Conservation (phyloP, 2,888 invertebrate genomes). For the Drosophila anceps region DNA sequence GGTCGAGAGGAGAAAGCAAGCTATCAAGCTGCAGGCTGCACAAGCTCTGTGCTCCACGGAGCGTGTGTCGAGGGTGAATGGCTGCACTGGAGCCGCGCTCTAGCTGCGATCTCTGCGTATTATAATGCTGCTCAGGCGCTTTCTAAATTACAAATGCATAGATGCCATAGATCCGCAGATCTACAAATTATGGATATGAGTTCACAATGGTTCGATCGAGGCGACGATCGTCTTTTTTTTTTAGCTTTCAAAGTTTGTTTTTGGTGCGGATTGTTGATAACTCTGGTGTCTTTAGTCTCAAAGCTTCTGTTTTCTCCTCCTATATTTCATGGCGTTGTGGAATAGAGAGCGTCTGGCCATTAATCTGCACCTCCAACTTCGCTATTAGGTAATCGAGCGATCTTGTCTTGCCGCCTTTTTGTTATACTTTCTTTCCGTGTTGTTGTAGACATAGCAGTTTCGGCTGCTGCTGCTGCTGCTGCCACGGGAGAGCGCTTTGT, state of each 20-base stretch:
- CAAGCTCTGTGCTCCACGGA: constrained; percentile 7
- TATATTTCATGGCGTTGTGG: constrained; percentile 56
- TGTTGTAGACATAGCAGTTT: constrained; percentile 3
- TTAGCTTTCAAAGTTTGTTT: constrained; percentile 1
- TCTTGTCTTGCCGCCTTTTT: constrained; percentile 37
- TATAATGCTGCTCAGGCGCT: constrained; percentile 50
- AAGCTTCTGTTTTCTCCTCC: constrained; percentile 71
- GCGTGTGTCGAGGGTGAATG: constrained; percentile 15
- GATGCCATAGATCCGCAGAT: constrained; percentile 23
- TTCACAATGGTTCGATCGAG: constrained; percentile 45
- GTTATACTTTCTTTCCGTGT: constrained; percentile 68
- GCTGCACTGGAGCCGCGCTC: constrained; percentile 5
- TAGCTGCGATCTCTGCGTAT: constrained; percentile 28
- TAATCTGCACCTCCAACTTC: constrained; percentile 53
- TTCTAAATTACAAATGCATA: constrained; percentile 70
- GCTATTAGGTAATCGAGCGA: constrained; percentile 64
- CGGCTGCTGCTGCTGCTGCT: not conserved
- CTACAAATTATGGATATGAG: constrained; percentile 49
- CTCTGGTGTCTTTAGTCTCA: constrained; percentile 39
- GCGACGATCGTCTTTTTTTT: constrained; percentile 20
- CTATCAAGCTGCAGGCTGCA: constrained; percentile 27
- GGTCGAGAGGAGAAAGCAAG: constrained; percentile 40
- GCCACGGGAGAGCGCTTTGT: constrained; percentile 18
- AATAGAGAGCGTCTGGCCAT: constrained; percentile 60
- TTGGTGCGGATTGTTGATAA: constrained; percentile 4